Percentiles rank a stretch among this genome's conserved stretches.
Evolutionary conservation across 2,888 invertebrate species (phyloP).

Genomic region (Nymphalis c-album): DNA sequence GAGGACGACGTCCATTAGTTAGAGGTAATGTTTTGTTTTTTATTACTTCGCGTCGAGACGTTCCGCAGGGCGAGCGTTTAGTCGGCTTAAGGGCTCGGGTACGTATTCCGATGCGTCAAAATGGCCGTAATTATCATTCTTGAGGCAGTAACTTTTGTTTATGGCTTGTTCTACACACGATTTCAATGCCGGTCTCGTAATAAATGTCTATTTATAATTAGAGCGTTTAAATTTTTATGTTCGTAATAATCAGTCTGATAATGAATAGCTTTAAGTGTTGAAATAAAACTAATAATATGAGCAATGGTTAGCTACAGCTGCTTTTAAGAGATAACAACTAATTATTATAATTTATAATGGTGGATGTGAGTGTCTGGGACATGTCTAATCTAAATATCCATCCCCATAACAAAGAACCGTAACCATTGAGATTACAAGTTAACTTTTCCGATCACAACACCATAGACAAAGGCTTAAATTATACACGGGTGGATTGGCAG

Average conservation of each 20-base stretch:
- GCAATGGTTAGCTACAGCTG: background rate
- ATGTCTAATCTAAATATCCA: constrained; percentile 28
- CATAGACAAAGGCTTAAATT: constrained; percentile 78
- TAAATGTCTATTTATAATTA: constrained; percentile 71
- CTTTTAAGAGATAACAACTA: constrained; percentile 15
- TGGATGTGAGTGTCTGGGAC: background rate
- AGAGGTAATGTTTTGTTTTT: constrained; percentile 55
- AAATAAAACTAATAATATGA: constrained; percentile 26
- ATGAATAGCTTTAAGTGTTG: constrained; percentile 49
- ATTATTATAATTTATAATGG: constrained; percentile 8
- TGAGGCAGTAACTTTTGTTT: constrained; percentile 63
- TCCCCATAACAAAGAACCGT: constrained; percentile 42
- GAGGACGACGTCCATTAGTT: constrained; percentile 54
- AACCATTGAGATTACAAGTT: constrained; percentile 76
- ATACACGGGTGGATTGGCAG: constrained; percentile 69
- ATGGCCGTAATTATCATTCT: constrained; percentile 62
- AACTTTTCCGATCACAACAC: constrained; percentile 79
- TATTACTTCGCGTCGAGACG: constrained; percentile 55
- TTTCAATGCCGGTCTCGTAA: constrained; percentile 50
- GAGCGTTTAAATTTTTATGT: constrained; percentile 61
- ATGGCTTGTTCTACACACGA: constrained; percentile 60
- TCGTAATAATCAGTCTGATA: constrained; percentile 62
- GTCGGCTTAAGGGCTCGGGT: constrained; percentile 45
- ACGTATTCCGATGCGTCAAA: constrained; percentile 60
- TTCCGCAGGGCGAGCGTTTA: constrained; percentile 47